Evolutionary conservation across 2,113 vertebrate genomes (phyloP).

Genomic region (Brienomyrus brachyistius): DNA sequence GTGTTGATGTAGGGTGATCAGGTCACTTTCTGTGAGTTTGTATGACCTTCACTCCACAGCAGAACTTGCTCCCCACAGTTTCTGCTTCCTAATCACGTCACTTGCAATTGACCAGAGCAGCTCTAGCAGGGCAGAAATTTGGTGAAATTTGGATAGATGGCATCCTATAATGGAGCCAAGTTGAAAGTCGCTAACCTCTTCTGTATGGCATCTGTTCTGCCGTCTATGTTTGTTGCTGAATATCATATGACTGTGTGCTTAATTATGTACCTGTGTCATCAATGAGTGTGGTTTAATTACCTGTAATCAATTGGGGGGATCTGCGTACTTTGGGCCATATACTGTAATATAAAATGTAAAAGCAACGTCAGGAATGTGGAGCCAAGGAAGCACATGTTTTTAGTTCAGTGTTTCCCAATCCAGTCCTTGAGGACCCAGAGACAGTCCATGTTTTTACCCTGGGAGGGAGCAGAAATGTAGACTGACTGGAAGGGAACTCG

Average conservation of each 20-base stretch:
- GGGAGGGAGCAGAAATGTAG: no score
- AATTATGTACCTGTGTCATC: not conserved
- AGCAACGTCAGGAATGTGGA: not conserved
- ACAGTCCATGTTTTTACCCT: no score
- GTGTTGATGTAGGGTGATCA: no score
- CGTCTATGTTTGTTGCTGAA: not conserved
- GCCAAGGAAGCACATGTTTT: not conserved
- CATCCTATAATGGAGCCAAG: not conserved
- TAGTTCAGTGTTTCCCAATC: not conserved
- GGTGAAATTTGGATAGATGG: not conserved
- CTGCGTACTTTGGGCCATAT: not conserved
- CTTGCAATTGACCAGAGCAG: not conserved
- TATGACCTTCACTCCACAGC: not conserved
- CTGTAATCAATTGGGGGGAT: not conserved
- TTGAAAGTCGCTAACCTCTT: not conserved
- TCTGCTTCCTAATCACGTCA: not conserved
- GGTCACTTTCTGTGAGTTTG: not conserved
- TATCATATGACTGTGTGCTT: not conserved
- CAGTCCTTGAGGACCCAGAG: no score
- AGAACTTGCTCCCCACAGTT: not conserved
- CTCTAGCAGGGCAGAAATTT: not conserved
- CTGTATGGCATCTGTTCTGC: not conserved
- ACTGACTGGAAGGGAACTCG: no score
- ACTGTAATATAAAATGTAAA: not conserved
- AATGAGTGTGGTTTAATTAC: not conserved